Evolutionary conservation across 2,797 vertebrate species (phyloP), one percentile per base, ranked within the genome.

Genomic region (Antennarius maculatus): DNA sequence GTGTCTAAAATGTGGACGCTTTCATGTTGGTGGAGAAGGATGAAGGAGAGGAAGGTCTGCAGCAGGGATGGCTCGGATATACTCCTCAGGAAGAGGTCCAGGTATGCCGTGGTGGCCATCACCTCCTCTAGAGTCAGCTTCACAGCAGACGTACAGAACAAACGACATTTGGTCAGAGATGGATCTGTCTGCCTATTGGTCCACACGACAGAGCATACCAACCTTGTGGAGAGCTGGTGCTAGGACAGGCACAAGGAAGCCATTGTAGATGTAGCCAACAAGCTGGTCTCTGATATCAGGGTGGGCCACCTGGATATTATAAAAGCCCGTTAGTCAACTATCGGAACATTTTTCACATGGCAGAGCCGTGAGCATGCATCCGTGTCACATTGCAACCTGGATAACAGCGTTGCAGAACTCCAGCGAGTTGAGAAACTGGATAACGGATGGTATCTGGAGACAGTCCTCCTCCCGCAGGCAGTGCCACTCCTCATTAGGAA

Each of bases 181-280:
- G 6, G 39, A 28, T 55, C 39, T 15, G 45, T 0, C 2, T 12
- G 3, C 13, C 5, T 13, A 46, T 10, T 18, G 9, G 7, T 41
- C 8, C 15, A 51, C 15, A 7, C 23, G n/a, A 27, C 2, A 7
- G 39, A 13, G 18, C 47, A 9, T 46, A 90, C 95, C 86, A 65
- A 99, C 98, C 96, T 99, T 99, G 86, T 99, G 97, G 18, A 99
- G 95, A 0, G 97, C 98, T 76, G 98, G 97, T 85, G 97, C 98
- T 66, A 99, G 88, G 62, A 99, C 98, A 2, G 98, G 98, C 58
- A 99, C 94, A 12, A 99, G 93, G 90, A 99, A 99, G 17, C 98
- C 98, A 34, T 99, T 97, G 90, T 97, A 95, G 86, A 99, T 99
- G 83, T 99, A 99, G 78, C 92, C 92, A 68, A 99, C 94, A 45